Evolutionary conservation across 2,113 vertebrate genomes (phyloP), one percentile per base, ranked within the genome.

Genomic region (Procavia capensis): DNA sequence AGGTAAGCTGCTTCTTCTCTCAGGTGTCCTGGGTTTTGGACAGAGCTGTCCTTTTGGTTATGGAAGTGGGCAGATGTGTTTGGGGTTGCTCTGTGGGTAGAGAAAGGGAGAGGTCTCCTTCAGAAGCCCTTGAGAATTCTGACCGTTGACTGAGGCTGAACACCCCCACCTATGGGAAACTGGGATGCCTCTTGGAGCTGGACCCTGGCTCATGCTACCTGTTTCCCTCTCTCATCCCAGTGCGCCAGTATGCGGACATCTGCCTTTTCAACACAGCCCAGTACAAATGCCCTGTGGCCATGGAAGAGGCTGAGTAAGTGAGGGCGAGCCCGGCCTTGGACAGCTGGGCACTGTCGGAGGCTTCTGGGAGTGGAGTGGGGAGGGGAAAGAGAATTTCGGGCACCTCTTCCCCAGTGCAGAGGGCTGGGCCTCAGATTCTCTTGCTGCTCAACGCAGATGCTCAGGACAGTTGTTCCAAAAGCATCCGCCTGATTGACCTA

Each of bases 181-280:
- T 16, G 36, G 47, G 61, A 9, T 36, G 11, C 59, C 57, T 66
- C 22, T 43, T 22, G 90, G 61, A 79, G 57, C 11, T 9, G 59
- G 8, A 13, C 70, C 24, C 25, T 5, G 70, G 57, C 50, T 95
- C 88, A 93, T 1, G 6, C 5, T 17, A 4, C 81, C 39, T 27
- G 0, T 39, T 22, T 80, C 34, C 25, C 72, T 47, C 34, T 59
- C 43, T 81, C 19, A 74, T 61, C 57, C 9, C 97, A 99, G 99
- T 99, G 85, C 99, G 99, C 88, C 99, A 99, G 93, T 99, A 99
- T 2, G 99, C 99, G 0, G 99, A 99, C 97, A 99, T 99, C 97
- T 99, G 99, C 98, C 99, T 99, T 75, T 99, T 99, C 98, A 99
- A 99, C 98, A 99, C 99, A 0, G 99, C 99, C 13, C 99, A 99